A percentile compares a stretch with the other conserved stretches of the same genome.
phyloP scores from a whole-genome alignment of 2,113 vertebrate genomes.

The Lophotis ruficrista region DNA sequence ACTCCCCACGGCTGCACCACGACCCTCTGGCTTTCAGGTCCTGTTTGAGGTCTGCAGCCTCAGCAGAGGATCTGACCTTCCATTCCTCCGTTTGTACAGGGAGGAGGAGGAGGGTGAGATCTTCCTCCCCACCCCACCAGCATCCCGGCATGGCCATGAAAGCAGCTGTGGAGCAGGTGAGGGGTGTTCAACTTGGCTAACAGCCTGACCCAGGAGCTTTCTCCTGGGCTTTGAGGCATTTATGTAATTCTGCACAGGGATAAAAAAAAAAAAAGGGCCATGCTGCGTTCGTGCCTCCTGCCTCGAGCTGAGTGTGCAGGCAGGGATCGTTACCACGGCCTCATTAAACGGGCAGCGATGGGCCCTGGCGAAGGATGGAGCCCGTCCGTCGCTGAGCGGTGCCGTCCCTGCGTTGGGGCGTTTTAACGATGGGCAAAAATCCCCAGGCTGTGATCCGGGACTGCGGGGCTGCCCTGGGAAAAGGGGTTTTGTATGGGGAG shows the following conservation, averaged over 20 bases:
- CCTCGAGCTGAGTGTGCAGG: neutral
- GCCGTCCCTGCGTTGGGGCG: accelerated
- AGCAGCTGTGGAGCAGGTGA: neutral
- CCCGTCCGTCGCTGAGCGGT: accelerated
- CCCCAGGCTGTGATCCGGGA: neutral
- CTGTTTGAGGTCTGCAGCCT: neutral
- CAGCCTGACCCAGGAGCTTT: neutral
- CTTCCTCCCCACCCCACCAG: neutral
- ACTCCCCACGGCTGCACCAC: accelerated
- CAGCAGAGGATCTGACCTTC: neutral
- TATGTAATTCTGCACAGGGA: neutral
- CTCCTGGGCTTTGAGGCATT: neutral
- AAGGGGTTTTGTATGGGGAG: too few relatives aligned
- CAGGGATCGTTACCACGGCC: neutral
- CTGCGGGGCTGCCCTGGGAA: too few relatives aligned
- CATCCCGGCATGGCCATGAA: accelerated
- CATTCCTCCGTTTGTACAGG: neutral
- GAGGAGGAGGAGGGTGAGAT: neutral
- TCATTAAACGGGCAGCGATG: accelerated
- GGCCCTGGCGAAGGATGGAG: neutral
- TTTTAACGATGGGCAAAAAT: neutral
- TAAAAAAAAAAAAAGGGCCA: neutral
- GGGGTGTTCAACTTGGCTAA: neutral
- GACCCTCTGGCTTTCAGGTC: neutral
- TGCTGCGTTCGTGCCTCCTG: neutral